These are phyloP conservation scores for Tapirus terrestris DNA, from an alignment of 2,113 vertebrate species.

Conservation along the genomic window DNA sequence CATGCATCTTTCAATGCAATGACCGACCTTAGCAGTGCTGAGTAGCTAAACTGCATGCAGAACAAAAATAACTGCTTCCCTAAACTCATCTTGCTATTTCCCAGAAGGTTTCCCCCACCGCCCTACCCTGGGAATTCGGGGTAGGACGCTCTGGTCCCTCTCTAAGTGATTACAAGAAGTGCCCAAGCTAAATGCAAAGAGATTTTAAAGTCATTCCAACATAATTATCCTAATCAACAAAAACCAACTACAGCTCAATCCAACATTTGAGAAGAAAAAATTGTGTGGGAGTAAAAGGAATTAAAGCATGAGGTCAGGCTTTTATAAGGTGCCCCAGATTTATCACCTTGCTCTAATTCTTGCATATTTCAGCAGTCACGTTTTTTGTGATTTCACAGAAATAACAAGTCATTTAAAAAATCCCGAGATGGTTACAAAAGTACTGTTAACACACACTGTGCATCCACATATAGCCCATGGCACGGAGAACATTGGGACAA, in stretches of 20 bases:
- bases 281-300: slow-evolving; percentile 22
- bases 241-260: slow-evolving; percentile 7
- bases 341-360: slow-evolving; percentile 61
- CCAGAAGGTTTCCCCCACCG: not conserved
- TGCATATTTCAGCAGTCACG: slow-evolving; percentile 57
- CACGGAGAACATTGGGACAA: slow-evolving; percentile 25
- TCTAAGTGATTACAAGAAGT: not conserved
- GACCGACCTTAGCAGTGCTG: not conserved
- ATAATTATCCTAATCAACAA: slow-evolving; percentile 57
- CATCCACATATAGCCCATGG: not conserved
- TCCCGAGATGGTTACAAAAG: slow-evolving; percentile 6
- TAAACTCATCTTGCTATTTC: not conserved
- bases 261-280: slow-evolving; percentile 29
- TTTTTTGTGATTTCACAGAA: slow-evolving; percentile 63
- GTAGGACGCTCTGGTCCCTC: not conserved
- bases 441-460: slow-evolving; percentile 7
- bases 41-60: not conserved
- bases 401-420: slow-evolving; percentile 44
- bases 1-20: not conserved
- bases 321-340: slow-evolving; percentile 27
- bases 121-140: not conserved
- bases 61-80: not conserved
- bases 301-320: slow-evolving; percentile 48
- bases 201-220: not conserved
- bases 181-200: not conserved